Evolutionary conservation across 2,797 vertebrate species (phyloP), one percentile per base, ranked within the genome.

Genomic region (Discoglossus pictus): DNA sequence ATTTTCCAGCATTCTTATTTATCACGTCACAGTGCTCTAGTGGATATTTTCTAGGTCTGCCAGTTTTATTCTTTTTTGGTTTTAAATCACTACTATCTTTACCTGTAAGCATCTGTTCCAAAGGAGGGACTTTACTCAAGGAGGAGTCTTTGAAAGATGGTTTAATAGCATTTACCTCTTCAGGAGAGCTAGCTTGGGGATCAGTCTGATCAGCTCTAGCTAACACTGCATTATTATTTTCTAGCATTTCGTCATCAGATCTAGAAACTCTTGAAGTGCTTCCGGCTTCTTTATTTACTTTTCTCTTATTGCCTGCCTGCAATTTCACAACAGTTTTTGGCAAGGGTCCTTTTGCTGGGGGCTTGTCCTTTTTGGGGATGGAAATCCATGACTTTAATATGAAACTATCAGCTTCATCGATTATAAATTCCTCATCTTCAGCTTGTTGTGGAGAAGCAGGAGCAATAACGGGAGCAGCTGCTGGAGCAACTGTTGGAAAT

Each of bases 361-460:
- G 68, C 36, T 12, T 75, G 1, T 75, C 78, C 63, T 80, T 80
- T 68, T 0, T 0, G 0, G 75, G 76, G 78, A 83, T 78, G 11
- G 71, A 78, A 82, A 87, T 50, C 82, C 82, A 87, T 68, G 75
- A 63, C 25, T 1, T 9, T 76, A 3, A 59, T 51, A 69, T 60
- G 20, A 24, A 27, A 56, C 1, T 61, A 60, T 59, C 67, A 7
- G 75, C 82, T 35, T 84, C 83, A 25, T 85, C 86, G 67, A 89
- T 87, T 62, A 85, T 55, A 81, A 90, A 90, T 51, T 88, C 82
- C 35, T 80, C 64, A 66, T 84, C 80, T 38, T 38, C 34, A 35
- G 8, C 15, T n/a, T 55, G 27, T 31, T 31, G 27, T 8, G 27
- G 7, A 52, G 25, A 3, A 23, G 18, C 10, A 10, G 3, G 18